Base-by-base conservation (phyloP, 2,797 vertebrate species). In the Bradypus variegatus region DNA sequence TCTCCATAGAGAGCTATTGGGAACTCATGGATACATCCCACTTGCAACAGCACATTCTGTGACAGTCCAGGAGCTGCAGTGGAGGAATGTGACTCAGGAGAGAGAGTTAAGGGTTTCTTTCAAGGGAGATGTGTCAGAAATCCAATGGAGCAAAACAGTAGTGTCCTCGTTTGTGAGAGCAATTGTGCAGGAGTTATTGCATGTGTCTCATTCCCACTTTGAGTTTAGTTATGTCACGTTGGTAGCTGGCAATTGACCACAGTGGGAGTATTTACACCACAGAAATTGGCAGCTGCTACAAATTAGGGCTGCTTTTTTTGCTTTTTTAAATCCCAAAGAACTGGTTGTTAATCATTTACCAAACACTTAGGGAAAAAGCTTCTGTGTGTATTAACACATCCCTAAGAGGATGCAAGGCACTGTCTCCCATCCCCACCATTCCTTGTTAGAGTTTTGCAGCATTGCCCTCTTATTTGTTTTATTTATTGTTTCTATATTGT, bases 191-290 rank as follows among this genome's bases (percentile, higher is more conserved):
- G 31, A 65, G 55, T 8, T 19, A 29, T 48, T 0, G 58, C 1
- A 2, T 1, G 0, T 0, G 0, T 25, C 4, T 23, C 33, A 23
- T 48, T 64, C 29, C 29, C 1, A 0, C 25, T 64, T 3, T 41
- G 67, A 27, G 18, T 29, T 80, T 19, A 0, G 69, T 8, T 29
- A 62, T 5, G 25, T 60, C 65, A 5, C 11, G 3, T 2, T 0
- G 0, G 77, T 21, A 58, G 31, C 33, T 29, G 18, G 31, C 80
- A 48, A 33, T n/a, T 2, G 2, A 81, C 60, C 33, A 11, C 88
- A 1, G 13, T 4, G 60, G 67, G 58, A 38, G 14, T 38, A 75
- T 86, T 79, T n/a, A 79, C 77, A 84, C n/a, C n/a, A n/a, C 13
- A 36, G 69, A 65, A 92, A 85, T 45, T 10, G 79, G 62, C 48